A percentile compares a stretch with the other conserved stretches of the same genome.
Conservation (phyloP, 2,888 invertebrate genomes). For the Amblyjoppa fuscipennis region DNA sequence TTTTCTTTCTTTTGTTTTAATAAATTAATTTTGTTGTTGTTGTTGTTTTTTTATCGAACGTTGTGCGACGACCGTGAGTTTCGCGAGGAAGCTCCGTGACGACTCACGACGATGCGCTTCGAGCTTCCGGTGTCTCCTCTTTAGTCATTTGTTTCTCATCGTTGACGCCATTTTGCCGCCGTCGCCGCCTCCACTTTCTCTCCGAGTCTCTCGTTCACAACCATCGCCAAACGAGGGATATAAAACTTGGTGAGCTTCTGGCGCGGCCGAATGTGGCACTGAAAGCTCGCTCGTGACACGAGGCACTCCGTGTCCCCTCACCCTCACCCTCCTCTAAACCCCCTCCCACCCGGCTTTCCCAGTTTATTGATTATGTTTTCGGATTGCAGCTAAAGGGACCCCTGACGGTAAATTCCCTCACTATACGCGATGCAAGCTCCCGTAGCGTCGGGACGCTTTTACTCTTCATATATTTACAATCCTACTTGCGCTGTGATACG, state of each 20-base stretch:
- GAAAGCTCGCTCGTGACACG: conserved; percentile 77
- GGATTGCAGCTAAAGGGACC: conserved; percentile 65
- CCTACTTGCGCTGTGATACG: neutral
- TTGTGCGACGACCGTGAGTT: conserved; percentile 9
- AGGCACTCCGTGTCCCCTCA: conserved; percentile 66
- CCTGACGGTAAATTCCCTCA: conserved; percentile 62
- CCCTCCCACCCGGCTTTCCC: conserved; percentile 39
- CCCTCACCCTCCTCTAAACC: too few species aligned
- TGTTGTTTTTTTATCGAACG: neutral
- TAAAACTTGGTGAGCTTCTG: conserved; percentile 74
- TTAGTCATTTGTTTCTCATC: conserved; percentile 76
- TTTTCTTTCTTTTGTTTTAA: neutral
- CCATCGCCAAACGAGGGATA: conserved; percentile 47
- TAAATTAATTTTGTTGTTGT: neutral
- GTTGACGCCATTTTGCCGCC: conserved; percentile 78
- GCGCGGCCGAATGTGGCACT: conserved; percentile 79
- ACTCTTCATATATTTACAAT: conserved; percentile 3
- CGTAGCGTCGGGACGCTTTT: conserved; percentile 40
- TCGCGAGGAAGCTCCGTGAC: conserved; percentile 61
- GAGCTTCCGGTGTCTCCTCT: conserved; percentile 41
- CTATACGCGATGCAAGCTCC: conserved; percentile 54
- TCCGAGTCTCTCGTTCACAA: conserved; percentile 61
- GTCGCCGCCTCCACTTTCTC: conserved; percentile 26
- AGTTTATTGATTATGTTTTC: conserved; percentile 70
- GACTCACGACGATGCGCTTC: conserved; percentile 70